These are phyloP conservation scores for Caenorhabditis imperialis DNA, from an alignment of 2,888 invertebrate genomes.

Conservation along the genomic window DNA sequence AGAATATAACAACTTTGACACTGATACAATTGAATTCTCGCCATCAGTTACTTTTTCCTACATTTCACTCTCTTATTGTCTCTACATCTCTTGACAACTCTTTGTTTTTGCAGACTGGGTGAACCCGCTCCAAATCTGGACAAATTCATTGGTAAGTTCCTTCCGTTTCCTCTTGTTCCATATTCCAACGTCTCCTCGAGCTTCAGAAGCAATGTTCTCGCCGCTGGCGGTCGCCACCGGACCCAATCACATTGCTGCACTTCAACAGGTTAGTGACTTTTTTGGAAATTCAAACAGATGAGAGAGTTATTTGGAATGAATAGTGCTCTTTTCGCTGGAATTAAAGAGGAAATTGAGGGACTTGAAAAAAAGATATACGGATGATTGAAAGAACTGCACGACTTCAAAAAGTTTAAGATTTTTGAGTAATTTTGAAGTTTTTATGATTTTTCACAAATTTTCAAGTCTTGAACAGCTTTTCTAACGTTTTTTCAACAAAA, in stretches of 20 bases:
- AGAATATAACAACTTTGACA: too few relatives aligned
- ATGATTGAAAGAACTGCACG: too few relatives aligned
- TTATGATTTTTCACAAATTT: too few relatives aligned
- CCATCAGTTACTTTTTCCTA: neutral
- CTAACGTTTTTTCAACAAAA: too few relatives aligned
- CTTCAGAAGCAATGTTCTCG: slow-evolving; percentile 46
- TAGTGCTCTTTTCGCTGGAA: too few relatives aligned
- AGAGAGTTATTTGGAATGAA: neutral
- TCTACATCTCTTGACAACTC: neutral
- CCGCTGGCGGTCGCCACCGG: slow-evolving; percentile 16
- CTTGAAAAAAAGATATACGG: too few relatives aligned
- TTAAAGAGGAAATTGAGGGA: too few relatives aligned
- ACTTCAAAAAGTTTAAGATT: too few relatives aligned
- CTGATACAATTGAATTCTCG: too few relatives aligned
- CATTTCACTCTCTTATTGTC: neutral
- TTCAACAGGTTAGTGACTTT: slow-evolving; percentile 30
- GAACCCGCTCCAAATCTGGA: slow-evolving; percentile 24
- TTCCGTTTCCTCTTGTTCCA: too few relatives aligned
- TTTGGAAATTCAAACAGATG: neutral
- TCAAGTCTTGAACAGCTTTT: too few relatives aligned
- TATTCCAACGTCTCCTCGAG: slow-evolving; percentile 5
- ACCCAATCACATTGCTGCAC: slow-evolving; percentile 25
- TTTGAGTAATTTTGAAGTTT: too few relatives aligned
- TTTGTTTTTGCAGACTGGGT: slow-evolving; percentile 33
- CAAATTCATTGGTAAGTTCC: slow-evolving; percentile 31